Evolutionary conservation across 2,888 invertebrate genomes (phyloP).

Genomic region (Ophioninae sp.): DNA sequence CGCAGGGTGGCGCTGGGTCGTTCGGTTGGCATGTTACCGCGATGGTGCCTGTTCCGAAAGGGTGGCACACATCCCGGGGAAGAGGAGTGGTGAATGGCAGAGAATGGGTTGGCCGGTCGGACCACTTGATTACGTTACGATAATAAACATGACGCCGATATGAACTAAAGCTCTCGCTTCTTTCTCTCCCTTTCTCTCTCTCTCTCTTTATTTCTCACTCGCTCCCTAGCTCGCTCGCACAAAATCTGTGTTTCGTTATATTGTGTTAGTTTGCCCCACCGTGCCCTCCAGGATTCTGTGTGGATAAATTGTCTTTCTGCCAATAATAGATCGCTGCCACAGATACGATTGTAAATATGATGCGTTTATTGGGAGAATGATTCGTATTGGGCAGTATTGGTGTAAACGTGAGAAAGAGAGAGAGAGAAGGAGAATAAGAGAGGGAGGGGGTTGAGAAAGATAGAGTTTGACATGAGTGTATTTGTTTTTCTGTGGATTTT

Average conservation of each 20-base stretch:
- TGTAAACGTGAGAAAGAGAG: slow-evolving; percentile 1
- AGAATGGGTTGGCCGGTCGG: slow-evolving; percentile 64
- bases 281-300: slow-evolving; percentile 33
- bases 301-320: slow-evolving; percentile 62
- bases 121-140: slow-evolving; percentile 79
- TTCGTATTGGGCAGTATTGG: slow-evolving; percentile 61
- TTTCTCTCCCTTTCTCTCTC: slow-evolving; percentile 52
- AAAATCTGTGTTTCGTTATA: slow-evolving; percentile 53
- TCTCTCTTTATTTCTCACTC: slow-evolving; percentile 38
- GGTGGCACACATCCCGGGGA: slow-evolving; percentile 42
- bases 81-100: slow-evolving; percentile 48
- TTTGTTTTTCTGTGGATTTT: slow-evolving; percentile 53
- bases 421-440: not conserved
- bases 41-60: slow-evolving; percentile 57
- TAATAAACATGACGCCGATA: slow-evolving; percentile 80
- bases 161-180: slow-evolving; percentile 71
- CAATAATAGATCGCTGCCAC: slow-evolving; percentile 74
- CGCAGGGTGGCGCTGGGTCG: slow-evolving; percentile 67
- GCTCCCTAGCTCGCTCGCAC: not conserved
- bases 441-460: not conserved
- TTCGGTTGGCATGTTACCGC: slow-evolving; percentile 40
- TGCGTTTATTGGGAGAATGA: slow-evolving; percentile 73
- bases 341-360: slow-evolving; percentile 77
- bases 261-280: slow-evolving; percentile 52
- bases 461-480: not conserved